These are phyloP conservation scores for Ivindomyrus marchei DNA, from an alignment of 2,113 vertebrate genomes.

Conservation along the genomic window DNA sequence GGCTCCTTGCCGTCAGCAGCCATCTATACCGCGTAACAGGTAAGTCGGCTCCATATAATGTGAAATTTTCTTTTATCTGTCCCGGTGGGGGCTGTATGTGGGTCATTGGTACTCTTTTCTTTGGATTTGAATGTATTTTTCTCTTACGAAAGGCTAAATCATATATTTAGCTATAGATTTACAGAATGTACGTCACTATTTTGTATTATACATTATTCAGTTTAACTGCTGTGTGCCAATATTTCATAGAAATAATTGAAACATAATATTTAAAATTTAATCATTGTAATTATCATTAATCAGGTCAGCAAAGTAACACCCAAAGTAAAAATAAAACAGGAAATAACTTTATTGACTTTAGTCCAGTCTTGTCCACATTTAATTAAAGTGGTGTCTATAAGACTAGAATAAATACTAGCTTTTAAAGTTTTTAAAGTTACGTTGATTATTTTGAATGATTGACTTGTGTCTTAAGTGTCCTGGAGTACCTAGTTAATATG, in stretches of 20 bases:
- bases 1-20: neutral
- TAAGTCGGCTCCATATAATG: neutral
- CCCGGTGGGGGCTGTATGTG: neutral
- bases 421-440: neutral
- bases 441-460: neutral
- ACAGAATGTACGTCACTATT: neutral
- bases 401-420: neutral
- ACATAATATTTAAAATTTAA: neutral
- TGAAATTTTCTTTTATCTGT: neutral
- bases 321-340: neutral
- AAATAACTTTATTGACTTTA: neutral
- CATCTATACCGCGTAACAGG: constrained; percentile 7
- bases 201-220: neutral
- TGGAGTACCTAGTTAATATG: neutral
- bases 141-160: neutral
- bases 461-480: neutral
- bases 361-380: neutral
- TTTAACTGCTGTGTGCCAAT: neutral
- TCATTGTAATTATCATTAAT: neutral
- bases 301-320: neutral
- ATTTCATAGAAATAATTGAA: neutral
- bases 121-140: neutral
- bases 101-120: neutral
- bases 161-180: neutral
- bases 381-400: neutral